Percentiles rank a stretch among this genome's conserved stretches.
Evolutionary conservation across 2,888 invertebrate species (phyloP).

Genomic region (Ametastegia equiseti): DNA sequence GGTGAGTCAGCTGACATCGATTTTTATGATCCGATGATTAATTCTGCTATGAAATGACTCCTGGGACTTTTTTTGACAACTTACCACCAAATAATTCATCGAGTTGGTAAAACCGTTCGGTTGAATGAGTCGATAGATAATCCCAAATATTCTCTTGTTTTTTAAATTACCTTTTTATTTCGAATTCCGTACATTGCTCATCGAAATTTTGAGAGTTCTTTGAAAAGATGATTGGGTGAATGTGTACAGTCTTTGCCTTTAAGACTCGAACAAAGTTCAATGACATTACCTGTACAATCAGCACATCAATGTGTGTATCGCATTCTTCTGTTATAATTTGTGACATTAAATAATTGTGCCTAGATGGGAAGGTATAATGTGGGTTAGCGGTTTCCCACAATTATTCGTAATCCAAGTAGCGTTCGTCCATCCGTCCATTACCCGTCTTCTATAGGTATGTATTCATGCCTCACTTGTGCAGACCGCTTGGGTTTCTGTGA

Average conservation of each 20-base stretch:
- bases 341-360: slow-evolving; percentile 3
- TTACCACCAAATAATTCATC: background rate
- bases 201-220: background rate
- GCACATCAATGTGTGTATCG: background rate
- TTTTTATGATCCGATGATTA: background rate
- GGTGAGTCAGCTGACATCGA: slow-evolving; percentile 63
- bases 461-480: background rate
- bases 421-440: slow-evolving; percentile 22
- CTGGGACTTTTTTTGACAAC: background rate
- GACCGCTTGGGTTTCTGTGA: too few species aligned
- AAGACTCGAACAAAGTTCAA: background rate
- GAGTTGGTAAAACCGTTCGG: background rate
- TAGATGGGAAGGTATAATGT: background rate
- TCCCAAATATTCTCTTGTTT: background rate
- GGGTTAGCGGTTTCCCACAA: slow-evolving; percentile 43
- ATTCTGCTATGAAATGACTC: background rate
- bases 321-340: slow-evolving; percentile 8
- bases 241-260: background rate
- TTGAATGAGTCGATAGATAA: background rate
- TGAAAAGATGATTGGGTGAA: background rate
- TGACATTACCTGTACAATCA: too few species aligned
- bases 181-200: background rate
- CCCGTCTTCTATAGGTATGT: too few species aligned
- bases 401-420: slow-evolving; percentile 36
- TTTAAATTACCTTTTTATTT: background rate